Conservation (phyloP, 64 coral and sea anemone genomes). For the Hydrozoanthus tunicans region DNA sequence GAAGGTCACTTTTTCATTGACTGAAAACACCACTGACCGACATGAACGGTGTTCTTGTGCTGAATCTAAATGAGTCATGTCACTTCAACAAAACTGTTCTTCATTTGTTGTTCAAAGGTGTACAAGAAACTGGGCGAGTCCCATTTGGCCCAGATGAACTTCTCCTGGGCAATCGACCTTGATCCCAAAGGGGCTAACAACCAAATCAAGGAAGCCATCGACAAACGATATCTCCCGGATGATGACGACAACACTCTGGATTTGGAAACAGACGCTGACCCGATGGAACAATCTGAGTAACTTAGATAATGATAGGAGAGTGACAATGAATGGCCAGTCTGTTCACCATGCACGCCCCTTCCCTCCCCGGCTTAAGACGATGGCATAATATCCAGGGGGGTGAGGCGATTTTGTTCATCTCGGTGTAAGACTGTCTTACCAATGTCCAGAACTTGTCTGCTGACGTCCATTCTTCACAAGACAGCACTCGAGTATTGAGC, state of each 20-base stretch:
- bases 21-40: too few relatives aligned
- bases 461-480: neutral
- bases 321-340: neutral
- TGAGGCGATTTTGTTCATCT: neutral
- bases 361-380: neutral
- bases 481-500: neutral
- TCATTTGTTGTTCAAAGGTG: slow-evolving; percentile 42
- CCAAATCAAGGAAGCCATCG: slow-evolving; percentile 98
- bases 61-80: neutral
- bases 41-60: neutral
- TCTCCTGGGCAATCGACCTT: slow-evolving; percentile 96
- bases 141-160: slow-evolving; percentile 95
- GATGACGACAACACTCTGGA: slow-evolving; percentile 89
- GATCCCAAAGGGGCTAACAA: slow-evolving; percentile 98
- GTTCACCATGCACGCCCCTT: too few relatives aligned
- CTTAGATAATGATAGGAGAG: neutral
- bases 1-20: too few relatives aligned
- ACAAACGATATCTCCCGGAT: slow-evolving; percentile 97
- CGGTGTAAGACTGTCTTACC: too few relatives aligned
- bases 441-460: neutral
- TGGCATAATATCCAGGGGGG: too few relatives aligned
- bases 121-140: slow-evolving; percentile 85
- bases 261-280: slow-evolving; percentile 30
- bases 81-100: neutral
- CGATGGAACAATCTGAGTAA: slow-evolving; percentile 78